Evolutionary conservation across 2,113 vertebrate genomes (phyloP), one percentile per base, ranked within the genome.

Genomic region (Galemys pyrenaicus): DNA sequence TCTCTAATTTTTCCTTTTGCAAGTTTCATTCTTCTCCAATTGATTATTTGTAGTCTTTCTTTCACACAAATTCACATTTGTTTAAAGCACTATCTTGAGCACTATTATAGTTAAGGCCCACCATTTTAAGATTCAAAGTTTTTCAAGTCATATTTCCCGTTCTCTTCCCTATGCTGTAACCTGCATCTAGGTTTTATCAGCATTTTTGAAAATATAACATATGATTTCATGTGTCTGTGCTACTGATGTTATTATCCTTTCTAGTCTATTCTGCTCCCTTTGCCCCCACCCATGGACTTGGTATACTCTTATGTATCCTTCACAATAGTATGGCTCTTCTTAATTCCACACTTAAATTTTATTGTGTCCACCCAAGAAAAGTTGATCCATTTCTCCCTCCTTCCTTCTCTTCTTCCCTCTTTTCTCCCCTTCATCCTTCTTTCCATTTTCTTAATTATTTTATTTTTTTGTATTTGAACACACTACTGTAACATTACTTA

Each of bases 21-120:
- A 26, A 28, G 26, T 67, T 75, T 82, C 7, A 56, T 37, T 2
- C 3, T 84, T 17, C 9, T 92, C 65, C 9, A 51, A 28, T 91
- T 93, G 1, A 81, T 84, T 87, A 93, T 89, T 46, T 54, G 35
- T 65, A 19, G 44, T 46, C 35, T 85, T 86, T 82, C 49, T 80
- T 89, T 81, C 60, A 75, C 30, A 85, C 20, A 94, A 56, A 54
- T 77, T 84, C 26, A 32, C 6, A 24, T 77, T 58, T 81, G 16
- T 75, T 95, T 37, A 90, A 73, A 77, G 46, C 24, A 82, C 9
- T 74, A 37, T 41, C 12, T 16, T 37, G 49, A 51, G n/a, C 65
- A 44, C 12, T 16, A 62, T 9, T 71, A 74, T 75, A 24, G 60
- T 28, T 24, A 51, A 91, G 28, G 9, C 0, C n/a, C 56, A 22